A percentile compares a stretch with the other conserved stretches of the same genome.
phyloP scores from a whole-genome alignment of 2,113 vertebrate species.

The Zosterops lateralis region DNA sequence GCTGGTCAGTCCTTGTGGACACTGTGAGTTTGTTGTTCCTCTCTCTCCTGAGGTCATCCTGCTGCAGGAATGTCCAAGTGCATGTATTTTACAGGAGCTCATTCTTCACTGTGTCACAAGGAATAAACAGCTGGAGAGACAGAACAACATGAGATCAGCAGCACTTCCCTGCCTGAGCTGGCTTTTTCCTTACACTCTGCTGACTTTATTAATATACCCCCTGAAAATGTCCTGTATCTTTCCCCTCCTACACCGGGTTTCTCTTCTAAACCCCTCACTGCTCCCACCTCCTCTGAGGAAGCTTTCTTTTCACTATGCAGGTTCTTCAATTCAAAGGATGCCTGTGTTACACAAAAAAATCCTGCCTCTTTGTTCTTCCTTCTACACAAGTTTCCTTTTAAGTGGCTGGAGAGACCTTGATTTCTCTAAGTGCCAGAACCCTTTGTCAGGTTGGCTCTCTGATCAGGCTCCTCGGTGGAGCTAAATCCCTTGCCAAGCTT shows the following conservation, averaged over 20 bases:
- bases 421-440: constrained; percentile 55
- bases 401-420: constrained; percentile 59
- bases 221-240: background rate
- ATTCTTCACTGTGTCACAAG: background rate
- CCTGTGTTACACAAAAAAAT: background rate
- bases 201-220: background rate
- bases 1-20: background rate
- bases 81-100: background rate
- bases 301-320: background rate
- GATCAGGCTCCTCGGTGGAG: constrained; percentile 36
- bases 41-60: background rate
- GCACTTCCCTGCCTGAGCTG: background rate
- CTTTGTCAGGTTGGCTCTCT: constrained; percentile 53
- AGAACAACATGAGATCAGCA: background rate
- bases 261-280: background rate
- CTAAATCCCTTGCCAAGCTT: constrained; percentile 52
- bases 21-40: rapidly evolving
- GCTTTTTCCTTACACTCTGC: background rate
- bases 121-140: background rate
- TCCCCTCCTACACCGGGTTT: background rate
- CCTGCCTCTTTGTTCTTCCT: constrained; percentile 47
- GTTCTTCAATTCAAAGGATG: constrained; percentile 29
- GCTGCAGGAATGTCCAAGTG: background rate
- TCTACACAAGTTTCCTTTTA: constrained; percentile 48
- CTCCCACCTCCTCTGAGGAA: background rate